phyloP scores from a whole-genome alignment of 2,888 invertebrate species.

The Callimorpha dominula region DNA sequence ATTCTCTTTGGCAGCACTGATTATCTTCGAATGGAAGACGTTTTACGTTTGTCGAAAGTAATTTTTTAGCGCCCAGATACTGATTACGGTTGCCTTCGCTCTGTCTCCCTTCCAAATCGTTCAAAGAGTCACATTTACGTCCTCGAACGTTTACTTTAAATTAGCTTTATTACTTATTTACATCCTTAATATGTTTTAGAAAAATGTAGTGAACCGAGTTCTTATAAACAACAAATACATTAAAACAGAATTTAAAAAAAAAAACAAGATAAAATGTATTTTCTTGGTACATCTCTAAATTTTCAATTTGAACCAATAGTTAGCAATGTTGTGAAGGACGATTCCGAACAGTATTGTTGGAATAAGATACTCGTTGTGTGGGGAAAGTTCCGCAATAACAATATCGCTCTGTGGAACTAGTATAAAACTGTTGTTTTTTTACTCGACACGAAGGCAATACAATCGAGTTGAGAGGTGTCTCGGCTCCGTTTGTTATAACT shows the following conservation, averaged over 20 bases:
- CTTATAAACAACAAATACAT: background rate
- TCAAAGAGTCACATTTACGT: slow-evolving; percentile 1
- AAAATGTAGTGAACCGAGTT: background rate
- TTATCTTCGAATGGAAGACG: background rate
- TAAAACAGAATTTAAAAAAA: background rate
- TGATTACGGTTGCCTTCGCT: slow-evolving; percentile 2
- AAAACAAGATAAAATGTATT: background rate
- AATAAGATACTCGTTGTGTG: slow-evolving; percentile 36
- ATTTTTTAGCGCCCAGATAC: background rate
- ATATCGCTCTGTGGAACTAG: slow-evolving; percentile 52
- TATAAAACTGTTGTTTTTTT: slow-evolving; percentile 51
- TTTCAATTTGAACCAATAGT: slow-evolving; percentile 47
- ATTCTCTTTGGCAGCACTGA: slow-evolving; percentile 1
- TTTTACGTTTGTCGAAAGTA: slow-evolving; percentile 24
- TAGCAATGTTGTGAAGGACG: slow-evolving; percentile 38
- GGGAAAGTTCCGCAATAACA: slow-evolving; percentile 64
- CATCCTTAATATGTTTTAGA: background rate
- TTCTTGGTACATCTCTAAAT: background rate
- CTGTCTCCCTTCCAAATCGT: background rate
- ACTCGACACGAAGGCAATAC: slow-evolving; percentile 46
- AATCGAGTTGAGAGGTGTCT: slow-evolving; percentile 52
- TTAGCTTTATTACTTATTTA: background rate
- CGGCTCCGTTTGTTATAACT: slow-evolving; percentile 40
- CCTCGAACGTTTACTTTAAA: background rate
- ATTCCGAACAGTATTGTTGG: slow-evolving; percentile 28